Evolutionary conservation across 2,113 vertebrate species (phyloP).

Genomic region (Muntiacus muntjak): DNA sequence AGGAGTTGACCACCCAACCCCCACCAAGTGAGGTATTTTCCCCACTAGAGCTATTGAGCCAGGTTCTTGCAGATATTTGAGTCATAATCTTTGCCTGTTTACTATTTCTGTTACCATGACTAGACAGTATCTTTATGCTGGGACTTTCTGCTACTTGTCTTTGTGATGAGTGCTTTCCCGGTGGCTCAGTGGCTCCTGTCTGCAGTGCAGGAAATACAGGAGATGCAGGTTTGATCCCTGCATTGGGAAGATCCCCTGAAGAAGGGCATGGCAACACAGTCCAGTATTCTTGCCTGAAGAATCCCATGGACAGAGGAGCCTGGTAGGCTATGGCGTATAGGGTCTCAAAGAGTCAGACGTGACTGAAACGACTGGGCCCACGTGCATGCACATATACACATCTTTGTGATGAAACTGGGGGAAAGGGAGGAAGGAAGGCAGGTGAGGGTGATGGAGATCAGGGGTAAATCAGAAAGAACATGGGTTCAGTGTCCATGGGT

Average conservation of each 20-base stretch:
- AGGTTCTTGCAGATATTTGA: background rate
- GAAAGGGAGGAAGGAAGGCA: background rate
- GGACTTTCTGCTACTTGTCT: background rate
- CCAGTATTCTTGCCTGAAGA: background rate
- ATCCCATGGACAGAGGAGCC: background rate
- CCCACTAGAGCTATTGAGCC: background rate
- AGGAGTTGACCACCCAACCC: rapidly evolving
- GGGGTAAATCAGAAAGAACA: background rate
- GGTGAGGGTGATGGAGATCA: background rate
- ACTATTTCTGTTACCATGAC: background rate
- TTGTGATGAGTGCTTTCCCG: background rate
- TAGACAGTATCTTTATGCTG: background rate
- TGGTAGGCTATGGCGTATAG: background rate
- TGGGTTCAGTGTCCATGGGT: background rate
- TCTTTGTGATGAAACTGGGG: background rate
- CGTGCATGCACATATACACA: background rate
- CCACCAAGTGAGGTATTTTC: background rate
- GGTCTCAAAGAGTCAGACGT: background rate
- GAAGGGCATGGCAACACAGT: background rate
- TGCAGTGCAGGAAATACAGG: background rate
- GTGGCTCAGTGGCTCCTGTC: background rate
- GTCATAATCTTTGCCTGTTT: background rate
- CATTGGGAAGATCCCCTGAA: background rate
- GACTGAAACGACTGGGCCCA: background rate
- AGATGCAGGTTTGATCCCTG: background rate